Evolutionary conservation across 2,797 vertebrate species (phyloP).

Genomic region (Cynodonichthys magdalenae): DNA sequence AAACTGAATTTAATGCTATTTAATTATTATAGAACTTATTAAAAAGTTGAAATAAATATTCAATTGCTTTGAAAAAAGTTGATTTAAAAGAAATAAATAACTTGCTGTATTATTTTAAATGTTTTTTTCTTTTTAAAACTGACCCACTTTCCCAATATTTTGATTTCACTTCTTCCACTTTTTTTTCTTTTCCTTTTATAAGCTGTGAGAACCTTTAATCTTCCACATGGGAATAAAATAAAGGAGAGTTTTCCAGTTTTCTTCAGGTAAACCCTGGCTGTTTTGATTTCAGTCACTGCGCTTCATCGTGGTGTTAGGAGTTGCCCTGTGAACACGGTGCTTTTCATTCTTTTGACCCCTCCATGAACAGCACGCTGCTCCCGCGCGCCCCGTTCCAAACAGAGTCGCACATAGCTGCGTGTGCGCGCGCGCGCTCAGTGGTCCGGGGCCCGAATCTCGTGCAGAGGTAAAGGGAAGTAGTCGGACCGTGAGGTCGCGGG

Average conservation of each 20-base stretch:
- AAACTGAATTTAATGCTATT: too few species aligned
- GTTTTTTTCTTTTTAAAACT: too few species aligned
- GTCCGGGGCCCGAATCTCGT: conserved; percentile 79
- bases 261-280: neutral
- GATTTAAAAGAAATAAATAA: too few species aligned
- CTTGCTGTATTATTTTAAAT: too few species aligned
- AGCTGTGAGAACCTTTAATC: neutral
- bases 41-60: too few species aligned
- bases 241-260: conserved; percentile 4
- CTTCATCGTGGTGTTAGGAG: conserved; percentile 16
- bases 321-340: conserved; percentile 45
- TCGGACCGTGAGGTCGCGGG: conserved; percentile 84
- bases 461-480: conserved; percentile 87
- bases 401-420: conserved; percentile 51
- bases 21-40: too few species aligned
- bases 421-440: conserved; percentile 41
- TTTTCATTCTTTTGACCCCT: conserved; percentile 66
- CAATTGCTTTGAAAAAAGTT: too few species aligned
- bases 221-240: neutral
- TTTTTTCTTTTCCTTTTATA: neutral
- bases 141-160: too few species aligned
- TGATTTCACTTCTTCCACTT: neutral
- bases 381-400: conserved; percentile 51
- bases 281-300: conserved; percentile 4
- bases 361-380: conserved; percentile 47